phyloP scores from a whole-genome alignment of 2,113 vertebrate species.

The Leptobrachium ailaonicum region DNA sequence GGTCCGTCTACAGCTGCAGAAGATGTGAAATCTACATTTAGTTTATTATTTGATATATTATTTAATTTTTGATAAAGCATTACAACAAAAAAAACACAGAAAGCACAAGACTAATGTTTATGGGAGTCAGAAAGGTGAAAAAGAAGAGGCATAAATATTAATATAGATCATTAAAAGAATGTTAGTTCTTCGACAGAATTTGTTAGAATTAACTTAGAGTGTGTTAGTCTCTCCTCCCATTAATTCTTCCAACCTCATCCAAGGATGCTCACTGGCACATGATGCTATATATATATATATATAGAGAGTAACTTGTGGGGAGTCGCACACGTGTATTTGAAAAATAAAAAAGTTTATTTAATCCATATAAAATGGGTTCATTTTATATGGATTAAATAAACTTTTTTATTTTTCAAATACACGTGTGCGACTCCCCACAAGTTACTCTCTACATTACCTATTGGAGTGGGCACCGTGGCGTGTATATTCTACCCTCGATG shows the following conservation, averaged over 20 bases:
- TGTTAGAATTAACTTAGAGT: not conserved
- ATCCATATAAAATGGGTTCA: too few species aligned
- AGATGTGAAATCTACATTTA: slow-evolving; percentile 51
- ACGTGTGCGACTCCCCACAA: too few species aligned
- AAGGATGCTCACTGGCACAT: not conserved
- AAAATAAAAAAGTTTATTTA: too few species aligned
- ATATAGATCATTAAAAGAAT: not conserved
- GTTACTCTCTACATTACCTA: too few species aligned
- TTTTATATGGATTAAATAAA: too few species aligned
- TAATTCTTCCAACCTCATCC: too few species aligned
- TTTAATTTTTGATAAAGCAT: not conserved
- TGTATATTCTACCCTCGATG: too few species aligned
- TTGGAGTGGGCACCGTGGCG: too few species aligned
- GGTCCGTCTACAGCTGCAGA: slow-evolving; percentile 84
- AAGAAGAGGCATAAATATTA: not conserved
- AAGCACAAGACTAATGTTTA: not conserved
- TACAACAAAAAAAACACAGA: not conserved
- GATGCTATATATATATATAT: not conserved
- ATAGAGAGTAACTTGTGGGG: too few species aligned
- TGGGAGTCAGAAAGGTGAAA: not conserved
- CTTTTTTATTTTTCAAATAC: too few species aligned
- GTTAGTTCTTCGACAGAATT: not conserved
- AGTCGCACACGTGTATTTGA: too few species aligned
- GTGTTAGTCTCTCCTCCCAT: not conserved
- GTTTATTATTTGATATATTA: not conserved